A percentile compares a stretch with the other conserved stretches of the same genome.
These are phyloP conservation scores for Kryptolebias marmoratus DNA, from an alignment of 2,113 vertebrate species.

Conservation along the genomic window DNA sequence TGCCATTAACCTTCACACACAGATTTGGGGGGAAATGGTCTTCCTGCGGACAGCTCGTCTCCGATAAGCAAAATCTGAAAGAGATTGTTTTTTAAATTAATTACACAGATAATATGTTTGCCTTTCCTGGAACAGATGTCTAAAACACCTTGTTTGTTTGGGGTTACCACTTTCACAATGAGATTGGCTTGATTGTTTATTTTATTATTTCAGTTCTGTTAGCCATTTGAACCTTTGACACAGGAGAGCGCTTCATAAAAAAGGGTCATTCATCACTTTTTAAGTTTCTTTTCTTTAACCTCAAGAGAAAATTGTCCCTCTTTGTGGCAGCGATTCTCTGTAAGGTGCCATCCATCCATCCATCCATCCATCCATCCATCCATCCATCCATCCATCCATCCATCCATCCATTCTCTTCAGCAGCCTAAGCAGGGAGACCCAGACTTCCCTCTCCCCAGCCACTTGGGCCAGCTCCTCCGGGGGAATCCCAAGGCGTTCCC, in stretches of 20 bases:
- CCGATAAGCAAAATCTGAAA: slow-evolving; percentile 98
- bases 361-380: too few species aligned
- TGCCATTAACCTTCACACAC: slow-evolving; percentile 97
- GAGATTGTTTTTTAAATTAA: slow-evolving; percentile 5
- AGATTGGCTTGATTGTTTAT: slow-evolving; percentile 44
- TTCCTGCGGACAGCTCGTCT: slow-evolving; percentile 99
- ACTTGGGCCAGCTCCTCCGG: too few species aligned
- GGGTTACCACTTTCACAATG: slow-evolving; percentile 30
- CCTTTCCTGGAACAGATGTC: slow-evolving; percentile 11
- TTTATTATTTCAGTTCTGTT: slow-evolving; percentile 53
- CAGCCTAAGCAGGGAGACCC: too few species aligned
- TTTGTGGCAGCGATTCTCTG: too few species aligned
- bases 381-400: too few species aligned
- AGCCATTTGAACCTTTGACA: slow-evolving; percentile 44
- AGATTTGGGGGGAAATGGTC: slow-evolving; percentile 99
- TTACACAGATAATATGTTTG: neutral
- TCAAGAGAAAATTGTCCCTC: too few species aligned
- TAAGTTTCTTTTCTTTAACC: too few species aligned
- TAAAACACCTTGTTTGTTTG: slow-evolving; percentile 25
- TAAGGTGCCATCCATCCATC: too few species aligned
- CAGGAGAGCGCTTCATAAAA: slow-evolving; percentile 48
- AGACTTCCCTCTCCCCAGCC: too few species aligned
- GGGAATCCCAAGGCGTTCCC: too few species aligned
- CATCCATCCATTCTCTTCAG: too few species aligned
- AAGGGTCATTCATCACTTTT: neutral